Evolutionary conservation across 2,888 invertebrate genomes (phyloP).

Genomic region (Cheiracanthium punctorium): DNA sequence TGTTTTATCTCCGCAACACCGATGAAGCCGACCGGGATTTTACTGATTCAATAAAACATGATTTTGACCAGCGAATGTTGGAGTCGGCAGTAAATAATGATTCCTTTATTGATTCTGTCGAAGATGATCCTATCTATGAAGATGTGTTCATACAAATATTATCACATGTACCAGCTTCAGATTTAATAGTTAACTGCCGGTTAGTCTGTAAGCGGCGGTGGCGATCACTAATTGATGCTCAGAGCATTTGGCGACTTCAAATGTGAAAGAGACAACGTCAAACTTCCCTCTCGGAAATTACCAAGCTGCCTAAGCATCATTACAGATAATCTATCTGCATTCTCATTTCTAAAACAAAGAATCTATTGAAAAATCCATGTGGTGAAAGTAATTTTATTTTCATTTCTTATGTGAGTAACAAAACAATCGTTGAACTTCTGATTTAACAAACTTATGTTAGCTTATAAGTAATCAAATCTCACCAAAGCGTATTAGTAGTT

Average conservation of each 20-base stretch:
- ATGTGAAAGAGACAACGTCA: slow-evolving; percentile 74
- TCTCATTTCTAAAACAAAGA: slow-evolving; percentile 77
- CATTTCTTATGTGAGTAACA: too few species aligned
- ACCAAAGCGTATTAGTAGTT: too few species aligned
- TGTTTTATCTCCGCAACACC: too few species aligned
- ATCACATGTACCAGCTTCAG: slow-evolving; percentile 20
- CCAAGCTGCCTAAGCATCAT: slow-evolving; percentile 29
- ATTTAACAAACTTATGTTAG: too few species aligned
- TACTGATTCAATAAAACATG: too few species aligned
- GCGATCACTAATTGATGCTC: slow-evolving; percentile 77
- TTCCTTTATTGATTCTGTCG: too few species aligned
- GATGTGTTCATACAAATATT: slow-evolving; percentile 49
- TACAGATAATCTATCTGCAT: slow-evolving; percentile 75
- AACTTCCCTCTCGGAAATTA: slow-evolving; percentile 70
- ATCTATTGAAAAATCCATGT: slow-evolving; percentile 79
- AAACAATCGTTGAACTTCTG: too few species aligned
- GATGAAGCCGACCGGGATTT: too few species aligned
- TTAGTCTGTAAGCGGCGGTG: slow-evolving; percentile 79
- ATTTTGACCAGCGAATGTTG: too few species aligned
- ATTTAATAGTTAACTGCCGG: slow-evolving; percentile 36
- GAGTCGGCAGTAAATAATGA: too few species aligned
- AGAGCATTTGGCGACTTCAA: slow-evolving; percentile 77
- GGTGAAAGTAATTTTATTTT: slow-evolving; percentile 75
- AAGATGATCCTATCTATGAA: neutral
- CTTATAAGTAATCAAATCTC: too few species aligned